phyloP scores from a whole-genome alignment of 2,797 vertebrate genomes.

The Benthosema pterotum region DNA sequence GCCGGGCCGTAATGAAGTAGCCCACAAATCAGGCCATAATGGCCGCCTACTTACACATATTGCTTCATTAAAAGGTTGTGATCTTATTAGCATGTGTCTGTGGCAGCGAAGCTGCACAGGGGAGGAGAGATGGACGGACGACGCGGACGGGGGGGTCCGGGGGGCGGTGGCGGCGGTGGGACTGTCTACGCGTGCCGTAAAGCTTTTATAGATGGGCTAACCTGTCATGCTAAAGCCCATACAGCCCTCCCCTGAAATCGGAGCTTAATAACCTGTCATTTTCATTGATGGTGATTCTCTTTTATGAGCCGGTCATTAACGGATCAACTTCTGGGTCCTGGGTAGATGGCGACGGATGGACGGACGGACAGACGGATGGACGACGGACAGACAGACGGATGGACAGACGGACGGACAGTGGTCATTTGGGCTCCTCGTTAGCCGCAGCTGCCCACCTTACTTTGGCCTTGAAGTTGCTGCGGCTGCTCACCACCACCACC shows the following conservation, averaged over 20 bases:
- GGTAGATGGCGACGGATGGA: constrained; percentile 47
- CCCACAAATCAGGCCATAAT: constrained; percentile 99
- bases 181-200: too few relatives aligned
- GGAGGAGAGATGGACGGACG: constrained; percentile 43
- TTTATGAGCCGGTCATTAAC: constrained; percentile 80
- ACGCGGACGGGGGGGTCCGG: too few relatives aligned
- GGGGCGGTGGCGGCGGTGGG: constrained; percentile 85
- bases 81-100: constrained; percentile 99
- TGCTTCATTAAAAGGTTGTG: constrained; percentile 99
- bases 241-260: too few relatives aligned
- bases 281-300: constrained; percentile 84
- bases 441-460: constrained; percentile 51
- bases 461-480: constrained; percentile 71
- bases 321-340: constrained; percentile 67
- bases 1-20: constrained; percentile 95
- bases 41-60: constrained; percentile 99
- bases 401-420: constrained; percentile 16
- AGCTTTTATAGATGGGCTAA: too few relatives aligned
- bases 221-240: too few relatives aligned
- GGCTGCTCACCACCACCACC: too few relatives aligned
- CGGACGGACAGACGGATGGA: too few relatives aligned
- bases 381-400: too few relatives aligned
- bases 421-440: constrained; percentile 63
- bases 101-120: constrained; percentile 81
- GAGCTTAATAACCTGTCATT: constrained; percentile 90